Percentiles rank a stretch among this genome's conserved stretches.
Conservation (phyloP, 1,140 invertebrate species). For the Harpegnathos saltator region DNA sequence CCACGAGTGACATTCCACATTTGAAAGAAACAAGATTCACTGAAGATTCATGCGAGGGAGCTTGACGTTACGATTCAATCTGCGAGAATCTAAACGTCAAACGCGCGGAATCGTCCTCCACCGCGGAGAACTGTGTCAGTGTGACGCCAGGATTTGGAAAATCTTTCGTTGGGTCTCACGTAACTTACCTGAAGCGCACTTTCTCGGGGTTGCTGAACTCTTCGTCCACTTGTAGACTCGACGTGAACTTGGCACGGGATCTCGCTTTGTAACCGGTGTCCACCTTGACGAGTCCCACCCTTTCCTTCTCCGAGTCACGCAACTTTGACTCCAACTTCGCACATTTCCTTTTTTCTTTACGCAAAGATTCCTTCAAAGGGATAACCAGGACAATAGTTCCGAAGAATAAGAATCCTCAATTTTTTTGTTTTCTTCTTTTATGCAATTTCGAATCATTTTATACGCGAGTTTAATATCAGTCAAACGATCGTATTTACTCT, state of each 20-base stretch:
- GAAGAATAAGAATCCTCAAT: too few species aligned
- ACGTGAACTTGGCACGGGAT: slow-evolving; percentile 40
- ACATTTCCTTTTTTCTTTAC: slow-evolving; percentile 76
- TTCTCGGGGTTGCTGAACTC: slow-evolving; percentile 64
- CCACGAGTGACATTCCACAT: neutral
- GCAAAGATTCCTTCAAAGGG: slow-evolving; percentile 75
- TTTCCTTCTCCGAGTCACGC: slow-evolving; percentile 79
- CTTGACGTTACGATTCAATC: neutral
- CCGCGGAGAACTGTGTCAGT: too few species aligned
- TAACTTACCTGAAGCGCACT: slow-evolving; percentile 74
- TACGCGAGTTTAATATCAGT: neutral
- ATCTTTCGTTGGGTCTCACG: too few species aligned
- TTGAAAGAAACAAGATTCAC: neutral
- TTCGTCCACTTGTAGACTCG: slow-evolving; percentile 10
- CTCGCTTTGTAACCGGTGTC: slow-evolving; percentile 72
- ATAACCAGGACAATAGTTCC: neutral
- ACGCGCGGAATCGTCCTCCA: too few species aligned
- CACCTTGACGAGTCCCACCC: slow-evolving; percentile 66
- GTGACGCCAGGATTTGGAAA: too few species aligned
- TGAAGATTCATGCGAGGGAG: too few species aligned
- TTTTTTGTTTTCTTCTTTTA: too few species aligned
- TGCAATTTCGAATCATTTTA: neutral
- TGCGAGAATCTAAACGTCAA: too few species aligned
- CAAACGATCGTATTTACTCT: neutral
- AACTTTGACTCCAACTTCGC: slow-evolving; percentile 81